Percentiles rank a stretch among this genome's conserved stretches.
These are phyloP conservation scores for Agrochola macilenta DNA, from an alignment of 2,888 invertebrate genomes.

Conservation along the genomic window DNA sequence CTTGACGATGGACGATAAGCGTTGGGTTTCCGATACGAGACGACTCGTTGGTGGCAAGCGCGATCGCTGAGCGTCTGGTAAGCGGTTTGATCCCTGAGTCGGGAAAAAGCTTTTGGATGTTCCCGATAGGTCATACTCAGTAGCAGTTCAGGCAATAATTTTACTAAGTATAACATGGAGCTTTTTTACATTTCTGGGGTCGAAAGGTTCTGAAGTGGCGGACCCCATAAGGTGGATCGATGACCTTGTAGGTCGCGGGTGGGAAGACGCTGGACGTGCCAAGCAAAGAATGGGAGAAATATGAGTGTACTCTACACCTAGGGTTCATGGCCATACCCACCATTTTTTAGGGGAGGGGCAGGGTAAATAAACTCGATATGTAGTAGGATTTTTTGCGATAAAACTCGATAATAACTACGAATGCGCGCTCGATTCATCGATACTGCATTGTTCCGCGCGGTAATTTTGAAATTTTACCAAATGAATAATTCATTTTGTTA, in stretches of 20 bases:
- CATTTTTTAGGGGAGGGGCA: no score
- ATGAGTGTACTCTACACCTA: no score
- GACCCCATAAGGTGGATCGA: neutral
- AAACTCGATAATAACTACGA: no score
- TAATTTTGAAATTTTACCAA: no score
- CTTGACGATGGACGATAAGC: constrained; percentile 17
- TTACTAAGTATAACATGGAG: no score
- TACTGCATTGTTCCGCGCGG: no score
- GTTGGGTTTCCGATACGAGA: neutral
- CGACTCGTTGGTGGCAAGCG: neutral
- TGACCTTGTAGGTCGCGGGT: neutral
- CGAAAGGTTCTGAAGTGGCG: neutral
- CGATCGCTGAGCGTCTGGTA: no score
- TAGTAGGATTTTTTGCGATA: no score
- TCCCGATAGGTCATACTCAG: neutral
- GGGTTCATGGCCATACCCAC: no score
- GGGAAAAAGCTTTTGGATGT: neutral
- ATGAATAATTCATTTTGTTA: no score
- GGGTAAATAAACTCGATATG: no score
- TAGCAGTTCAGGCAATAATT: neutral
- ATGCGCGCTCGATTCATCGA: no score
- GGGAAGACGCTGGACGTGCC: neutral
- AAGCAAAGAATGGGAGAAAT: neutral
- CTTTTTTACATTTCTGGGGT: neutral
- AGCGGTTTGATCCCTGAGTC: neutral